Conservation (phyloP, 2,113 vertebrate genomes). For the Spea multiplicata region DNA sequence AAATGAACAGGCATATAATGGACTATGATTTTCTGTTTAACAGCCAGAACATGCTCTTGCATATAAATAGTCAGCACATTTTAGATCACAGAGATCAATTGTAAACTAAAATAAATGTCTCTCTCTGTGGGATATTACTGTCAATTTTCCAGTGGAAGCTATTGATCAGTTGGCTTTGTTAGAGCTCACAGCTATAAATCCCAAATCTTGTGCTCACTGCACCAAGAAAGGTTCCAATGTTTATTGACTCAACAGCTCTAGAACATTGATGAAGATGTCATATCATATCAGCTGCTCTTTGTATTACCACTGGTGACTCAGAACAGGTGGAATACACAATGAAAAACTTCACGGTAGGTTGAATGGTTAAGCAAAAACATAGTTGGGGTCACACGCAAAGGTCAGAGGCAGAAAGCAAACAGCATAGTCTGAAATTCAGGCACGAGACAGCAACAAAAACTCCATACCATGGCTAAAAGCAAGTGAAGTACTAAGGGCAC, state of each 20-base stretch:
- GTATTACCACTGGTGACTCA: background rate
- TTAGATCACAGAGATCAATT: constrained; percentile 58
- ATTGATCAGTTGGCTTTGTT: constrained; percentile 51
- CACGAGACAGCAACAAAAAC: no score
- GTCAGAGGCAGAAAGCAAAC: no score
- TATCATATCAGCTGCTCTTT: constrained; percentile 35
- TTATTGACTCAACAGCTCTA: constrained; percentile 42
- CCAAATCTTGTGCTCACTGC: constrained; percentile 57
- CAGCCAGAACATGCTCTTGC: constrained; percentile 54
- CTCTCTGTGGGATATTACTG: constrained; percentile 52
- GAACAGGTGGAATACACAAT: no score
- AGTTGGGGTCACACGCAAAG: no score
- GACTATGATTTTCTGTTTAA: constrained; percentile 19
- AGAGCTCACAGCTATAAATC: constrained; percentile 50
- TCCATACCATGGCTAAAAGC: no score
- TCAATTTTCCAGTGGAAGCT: constrained; percentile 40
- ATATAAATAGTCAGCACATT: constrained; percentile 59
- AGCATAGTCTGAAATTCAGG: no score
- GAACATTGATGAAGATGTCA: constrained; percentile 36
- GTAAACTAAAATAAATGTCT: constrained; percentile 48
- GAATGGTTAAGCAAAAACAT: no score
- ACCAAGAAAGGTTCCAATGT: constrained; percentile 49
- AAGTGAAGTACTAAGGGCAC: no score
- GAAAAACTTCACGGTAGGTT: no score
- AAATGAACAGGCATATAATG: no score